These are phyloP conservation scores for Parasteatoda tepidariorum DNA, from an alignment of 1,140 invertebrate genomes.

Conservation along the genomic window DNA sequence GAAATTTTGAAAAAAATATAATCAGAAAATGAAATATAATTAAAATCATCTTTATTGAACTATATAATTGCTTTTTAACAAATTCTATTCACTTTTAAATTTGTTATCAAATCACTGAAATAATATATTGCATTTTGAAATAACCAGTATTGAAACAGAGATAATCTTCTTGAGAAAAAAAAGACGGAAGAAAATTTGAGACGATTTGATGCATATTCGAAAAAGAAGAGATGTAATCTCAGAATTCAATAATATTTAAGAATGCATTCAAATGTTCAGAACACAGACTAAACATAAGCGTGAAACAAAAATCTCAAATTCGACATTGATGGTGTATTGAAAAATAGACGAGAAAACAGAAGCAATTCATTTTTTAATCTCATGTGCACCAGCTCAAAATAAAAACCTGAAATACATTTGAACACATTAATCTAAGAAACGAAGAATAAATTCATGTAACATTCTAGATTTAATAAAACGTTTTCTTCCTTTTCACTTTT, in stretches of 20 bases:
- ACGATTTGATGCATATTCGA: neutral
- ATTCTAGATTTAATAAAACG: constrained; percentile 22
- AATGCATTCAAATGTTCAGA: neutral
- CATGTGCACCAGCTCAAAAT: neutral
- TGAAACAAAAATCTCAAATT: neutral
- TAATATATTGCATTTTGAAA: too few relatives aligned
- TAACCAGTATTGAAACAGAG: too few relatives aligned
- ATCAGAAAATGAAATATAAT: too few relatives aligned
- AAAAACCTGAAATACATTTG: neutral
- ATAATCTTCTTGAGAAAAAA: too few relatives aligned
- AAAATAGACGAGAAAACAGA: constrained; percentile 23
- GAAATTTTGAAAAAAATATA: too few relatives aligned
- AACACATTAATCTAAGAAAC: constrained; percentile 5
- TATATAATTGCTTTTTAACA: too few relatives aligned
- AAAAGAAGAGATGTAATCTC: neutral
- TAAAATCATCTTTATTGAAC: too few relatives aligned
- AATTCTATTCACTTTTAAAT: too few relatives aligned
- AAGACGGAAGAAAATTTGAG: neutral
- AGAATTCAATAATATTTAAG: constrained; percentile 24
- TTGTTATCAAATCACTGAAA: too few relatives aligned
- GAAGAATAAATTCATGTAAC: neutral
- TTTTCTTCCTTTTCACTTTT: neutral
- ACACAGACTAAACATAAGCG: neutral
- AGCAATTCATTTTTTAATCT: neutral
- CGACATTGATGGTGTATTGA: constrained; percentile 10